Evolutionary conservation across 2,113 vertebrate species (phyloP).

Genomic region (Macroglossus sobrinus): DNA sequence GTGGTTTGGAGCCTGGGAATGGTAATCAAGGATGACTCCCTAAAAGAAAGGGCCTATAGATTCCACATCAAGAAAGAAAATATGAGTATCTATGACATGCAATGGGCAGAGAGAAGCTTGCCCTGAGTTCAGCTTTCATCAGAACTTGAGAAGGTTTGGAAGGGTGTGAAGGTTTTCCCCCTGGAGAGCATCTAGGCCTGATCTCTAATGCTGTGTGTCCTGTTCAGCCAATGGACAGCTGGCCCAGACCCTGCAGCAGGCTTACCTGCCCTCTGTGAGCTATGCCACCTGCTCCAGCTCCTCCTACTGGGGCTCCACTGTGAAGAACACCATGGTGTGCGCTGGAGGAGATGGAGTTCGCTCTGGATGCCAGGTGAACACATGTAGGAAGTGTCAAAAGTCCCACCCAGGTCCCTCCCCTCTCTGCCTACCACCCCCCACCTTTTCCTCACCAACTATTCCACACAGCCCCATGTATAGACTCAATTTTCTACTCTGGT

Average conservation of each 20-base stretch:
- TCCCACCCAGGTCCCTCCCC: rapidly evolving
- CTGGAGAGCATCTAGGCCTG: background rate
- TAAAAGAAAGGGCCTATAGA: background rate
- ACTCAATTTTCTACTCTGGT: background rate
- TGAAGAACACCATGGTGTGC: constrained; percentile 91
- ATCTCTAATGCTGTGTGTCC: background rate
- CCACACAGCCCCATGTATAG: background rate
- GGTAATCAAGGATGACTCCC: background rate
- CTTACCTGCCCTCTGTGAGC: constrained; percentile 86
- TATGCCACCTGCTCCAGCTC: constrained; percentile 83
- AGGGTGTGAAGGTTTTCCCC: background rate
- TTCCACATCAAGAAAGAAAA: background rate
- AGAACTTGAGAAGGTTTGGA: background rate
- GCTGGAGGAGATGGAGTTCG: constrained; percentile 84
- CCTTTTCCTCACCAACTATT: background rate
- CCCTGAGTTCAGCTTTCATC: background rate
- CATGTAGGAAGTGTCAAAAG: background rate
- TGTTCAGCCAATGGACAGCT: constrained; percentile 86
- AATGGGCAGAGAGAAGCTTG: background rate
- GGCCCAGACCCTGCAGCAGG: constrained; percentile 89
- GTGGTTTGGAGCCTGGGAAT: background rate
- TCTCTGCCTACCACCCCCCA: background rate
- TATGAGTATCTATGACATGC: background rate
- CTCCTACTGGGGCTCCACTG: constrained; percentile 89
- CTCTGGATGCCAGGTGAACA: constrained; percentile 88